phyloP scores from a whole-genome alignment of 2,888 invertebrate species.

The Trichogramma evanescens region DNA sequence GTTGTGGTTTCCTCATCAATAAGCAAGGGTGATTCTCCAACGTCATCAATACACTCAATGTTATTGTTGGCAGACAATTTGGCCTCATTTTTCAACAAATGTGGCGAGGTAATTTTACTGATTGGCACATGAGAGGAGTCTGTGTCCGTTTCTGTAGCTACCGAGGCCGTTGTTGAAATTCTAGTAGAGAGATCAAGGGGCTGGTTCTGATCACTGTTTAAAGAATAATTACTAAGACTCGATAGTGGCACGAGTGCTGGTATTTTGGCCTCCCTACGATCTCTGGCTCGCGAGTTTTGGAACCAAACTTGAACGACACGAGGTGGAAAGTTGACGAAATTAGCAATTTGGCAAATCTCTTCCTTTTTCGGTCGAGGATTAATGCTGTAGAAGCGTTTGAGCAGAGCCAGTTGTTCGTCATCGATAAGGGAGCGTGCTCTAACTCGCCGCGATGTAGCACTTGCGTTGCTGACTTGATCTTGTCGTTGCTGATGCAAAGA shows the following conservation, averaged over 20 bases:
- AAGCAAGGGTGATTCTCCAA: constrained; percentile 42
- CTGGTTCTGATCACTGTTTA: constrained; percentile 54
- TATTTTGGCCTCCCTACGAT: constrained; percentile 59
- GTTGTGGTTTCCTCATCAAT: constrained; percentile 41
- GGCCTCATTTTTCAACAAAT: constrained; percentile 30
- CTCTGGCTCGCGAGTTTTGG: constrained; percentile 88
- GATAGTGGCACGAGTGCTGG: constrained; percentile 41
- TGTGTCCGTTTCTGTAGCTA: constrained; percentile 30
- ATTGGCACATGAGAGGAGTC: constrained; percentile 26
- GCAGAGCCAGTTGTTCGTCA: constrained; percentile 83
- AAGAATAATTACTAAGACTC: constrained; percentile 28
- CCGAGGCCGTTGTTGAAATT: constrained; percentile 51
- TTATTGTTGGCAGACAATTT: constrained; percentile 15
- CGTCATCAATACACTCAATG: constrained; percentile 31
- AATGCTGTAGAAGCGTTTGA: constrained; percentile 81
- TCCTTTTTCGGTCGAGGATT: constrained; percentile 93
- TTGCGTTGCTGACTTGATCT: background rate
- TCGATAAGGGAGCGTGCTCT: constrained; percentile 89
- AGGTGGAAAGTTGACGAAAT: constrained; percentile 56
- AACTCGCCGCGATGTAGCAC: constrained; percentile 59
- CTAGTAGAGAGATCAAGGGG: constrained; percentile 88
- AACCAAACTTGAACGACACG: constrained; percentile 73
- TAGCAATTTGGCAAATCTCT: constrained; percentile 84
- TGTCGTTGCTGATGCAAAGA: background rate
- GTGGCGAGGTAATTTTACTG: constrained; percentile 36